Percentiles rank a stretch among this genome's conserved stretches.
Conservation (phyloP, 2,797 vertebrate genomes). For the Lithobates sylvaticus region DNA sequence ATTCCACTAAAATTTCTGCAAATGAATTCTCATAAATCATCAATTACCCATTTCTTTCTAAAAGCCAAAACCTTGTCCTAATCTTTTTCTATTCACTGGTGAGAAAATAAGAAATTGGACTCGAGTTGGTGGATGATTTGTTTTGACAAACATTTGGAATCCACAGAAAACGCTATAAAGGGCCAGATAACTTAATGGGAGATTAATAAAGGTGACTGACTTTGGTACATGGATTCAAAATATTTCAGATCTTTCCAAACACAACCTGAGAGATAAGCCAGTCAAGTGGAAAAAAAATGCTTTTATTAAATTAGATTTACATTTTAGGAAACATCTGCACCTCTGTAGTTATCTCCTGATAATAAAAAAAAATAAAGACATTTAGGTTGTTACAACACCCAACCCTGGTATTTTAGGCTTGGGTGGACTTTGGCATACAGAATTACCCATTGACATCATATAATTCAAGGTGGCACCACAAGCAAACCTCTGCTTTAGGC, state of each 20-base stretch:
- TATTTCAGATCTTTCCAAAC: background rate
- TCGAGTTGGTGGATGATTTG: slow-evolving; percentile 10
- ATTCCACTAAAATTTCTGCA: background rate
- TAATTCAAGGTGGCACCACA: too few relatives aligned
- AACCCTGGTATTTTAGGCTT: background rate
- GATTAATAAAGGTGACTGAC: slow-evolving; percentile 27
- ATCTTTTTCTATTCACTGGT: background rate
- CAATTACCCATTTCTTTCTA: background rate
- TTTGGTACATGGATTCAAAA: slow-evolving; percentile 7
- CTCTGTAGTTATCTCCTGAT: background rate
- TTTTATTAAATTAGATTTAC: slow-evolving; percentile 7
- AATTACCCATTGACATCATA: too few relatives aligned
- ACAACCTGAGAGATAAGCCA: slow-evolving; percentile 17
- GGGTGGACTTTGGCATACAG: background rate
- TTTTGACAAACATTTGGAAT: slow-evolving; percentile 21
- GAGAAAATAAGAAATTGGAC: slow-evolving; percentile 14
- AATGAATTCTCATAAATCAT: slow-evolving; percentile 42
- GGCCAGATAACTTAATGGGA: slow-evolving; percentile 8
- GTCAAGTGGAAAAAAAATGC: slow-evolving; percentile 26
- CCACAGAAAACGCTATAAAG: background rate
- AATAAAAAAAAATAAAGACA: background rate
- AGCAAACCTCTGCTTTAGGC: too few relatives aligned
- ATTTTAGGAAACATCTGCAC: background rate
- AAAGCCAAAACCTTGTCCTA: slow-evolving; percentile 33
- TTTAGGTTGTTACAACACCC: background rate